Conservation (phyloP, 2,113 vertebrate species). For the Melanerpes aurifrons region DNA sequence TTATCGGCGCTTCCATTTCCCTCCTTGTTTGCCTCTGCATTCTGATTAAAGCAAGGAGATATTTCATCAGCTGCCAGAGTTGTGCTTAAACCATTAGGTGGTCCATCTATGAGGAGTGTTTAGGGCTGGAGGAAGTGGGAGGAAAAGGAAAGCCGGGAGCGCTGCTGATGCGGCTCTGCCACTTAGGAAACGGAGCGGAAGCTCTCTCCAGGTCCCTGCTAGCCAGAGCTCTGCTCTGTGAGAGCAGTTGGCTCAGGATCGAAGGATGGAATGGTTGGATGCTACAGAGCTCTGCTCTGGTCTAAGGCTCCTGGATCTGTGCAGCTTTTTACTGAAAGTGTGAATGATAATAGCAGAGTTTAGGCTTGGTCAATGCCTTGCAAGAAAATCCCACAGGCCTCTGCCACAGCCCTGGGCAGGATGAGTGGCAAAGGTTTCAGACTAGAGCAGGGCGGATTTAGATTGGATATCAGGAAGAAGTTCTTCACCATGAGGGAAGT, state of each 20-base stretch:
- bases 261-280: constrained; percentile 36
- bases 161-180: constrained; percentile 37
- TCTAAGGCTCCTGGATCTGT: constrained; percentile 21
- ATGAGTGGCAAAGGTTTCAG: too few species aligned
- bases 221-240: background rate
- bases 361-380: background rate
- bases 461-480: too few species aligned
- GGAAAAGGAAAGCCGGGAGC: constrained; percentile 23
- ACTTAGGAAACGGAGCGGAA: constrained; percentile 26
- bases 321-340: constrained; percentile 22
- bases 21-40: constrained; percentile 63
- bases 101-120: constrained; percentile 52
- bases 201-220: background rate
- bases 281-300: constrained; percentile 17
- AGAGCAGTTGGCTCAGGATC: constrained; percentile 16
- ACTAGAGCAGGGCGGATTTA: too few species aligned
- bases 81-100: constrained; percentile 55
- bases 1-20: constrained; percentile 65
- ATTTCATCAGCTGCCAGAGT: constrained; percentile 60
- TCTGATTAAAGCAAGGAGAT: constrained; percentile 65
- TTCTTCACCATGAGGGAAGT: too few species aligned
- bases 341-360: constrained; percentile 21
- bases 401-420: background rate
- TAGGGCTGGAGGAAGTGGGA: constrained; percentile 62
- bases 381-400: background rate